Base-by-base conservation (phyloP, 2,888 invertebrate species). In the Phytoseiulus persimilis region DNA sequence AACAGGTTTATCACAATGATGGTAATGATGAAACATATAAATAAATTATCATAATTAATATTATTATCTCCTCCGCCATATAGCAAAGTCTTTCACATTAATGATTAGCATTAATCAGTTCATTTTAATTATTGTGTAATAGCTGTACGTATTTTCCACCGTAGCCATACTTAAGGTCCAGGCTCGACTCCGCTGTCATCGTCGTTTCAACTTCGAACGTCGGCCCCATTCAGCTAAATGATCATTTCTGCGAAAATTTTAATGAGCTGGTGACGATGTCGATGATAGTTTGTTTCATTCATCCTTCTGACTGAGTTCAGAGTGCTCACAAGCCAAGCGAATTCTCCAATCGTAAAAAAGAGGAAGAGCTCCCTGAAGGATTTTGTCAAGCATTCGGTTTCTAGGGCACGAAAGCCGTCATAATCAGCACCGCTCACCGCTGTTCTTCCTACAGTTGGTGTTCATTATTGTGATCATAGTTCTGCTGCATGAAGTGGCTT, bases 1-100 rank as follows among this genome's bases (percentile, higher is more conserved):
- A 87, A 87, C 87, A 87, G 31, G 33, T 87, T 87, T 87, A 87
- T 87, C 87, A 87, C 32, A 90, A 28, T 90, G 31, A 89, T 33
- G 83, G 83, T 90, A 31, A 32, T 83, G 33, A 83, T 84, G 32
- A 65, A 89, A 89, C 31, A 31, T 83, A 83, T 83, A 32, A 83
- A 32, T 83, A 83, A 32, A 87, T 87, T 87, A 87, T 87, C 87
- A 87, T 87, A n/a, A 87, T 32, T 33, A 87, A n/a, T 87, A 87
- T 87, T 87, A 87, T 33, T 87, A 87, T 87, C 45, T 28, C 33
- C 33, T 2, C 18, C 33, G 28, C 1, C 83, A 83, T 32, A 23
- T 31, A 11, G 9, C 33, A 3, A 84, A 2, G 32, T 84, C 33
- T 84, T 5, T 5, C n/a, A 84, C 84, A 84, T 33, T 84, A 32